phyloP scores from a whole-genome alignment of 92 coral and sea anemone genomes.

The Epizoanthus fatuus region DNA sequence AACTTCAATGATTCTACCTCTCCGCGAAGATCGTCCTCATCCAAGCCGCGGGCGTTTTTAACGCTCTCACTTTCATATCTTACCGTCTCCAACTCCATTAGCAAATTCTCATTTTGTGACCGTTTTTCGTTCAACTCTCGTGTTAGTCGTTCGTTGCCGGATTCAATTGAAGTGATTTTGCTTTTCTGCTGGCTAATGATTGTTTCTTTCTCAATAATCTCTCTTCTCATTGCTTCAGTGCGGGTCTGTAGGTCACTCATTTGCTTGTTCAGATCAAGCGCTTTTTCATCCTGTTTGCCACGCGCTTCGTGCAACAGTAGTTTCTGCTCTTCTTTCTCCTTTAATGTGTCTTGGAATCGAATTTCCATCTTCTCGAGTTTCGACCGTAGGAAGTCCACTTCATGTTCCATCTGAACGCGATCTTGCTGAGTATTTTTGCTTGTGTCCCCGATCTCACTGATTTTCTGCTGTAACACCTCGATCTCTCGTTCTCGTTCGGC shows the following conservation, averaged over 20 bases:
- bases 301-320: constrained; percentile 73
- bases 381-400: constrained; percentile 63
- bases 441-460: constrained; percentile 61
- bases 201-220: constrained; percentile 82
- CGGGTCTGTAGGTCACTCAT: constrained; percentile 77
- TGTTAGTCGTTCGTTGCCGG: constrained; percentile 75
- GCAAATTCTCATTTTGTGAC: constrained; percentile 69
- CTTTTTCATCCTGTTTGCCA: constrained; percentile 77
- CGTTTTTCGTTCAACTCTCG: constrained; percentile 82
- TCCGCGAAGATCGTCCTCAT: constrained; percentile 76
- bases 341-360: constrained; percentile 71
- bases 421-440: constrained; percentile 62
- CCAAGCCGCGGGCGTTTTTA: constrained; percentile 56
- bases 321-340: constrained; percentile 79
- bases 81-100: constrained; percentile 64
- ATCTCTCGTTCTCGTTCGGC: constrained; percentile 72
- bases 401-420: constrained; percentile 67
- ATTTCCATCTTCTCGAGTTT: constrained; percentile 79
- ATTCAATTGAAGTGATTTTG: constrained; percentile 75
- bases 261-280: constrained; percentile 68
- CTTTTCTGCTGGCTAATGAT: constrained; percentile 82
- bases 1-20: constrained; percentile 87
- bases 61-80: constrained; percentile 63
- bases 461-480: constrained; percentile 42
- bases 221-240: constrained; percentile 80